phyloP scores from a whole-genome alignment of 92 coral and sea anemone species.

The Montipora capitata region DNA sequence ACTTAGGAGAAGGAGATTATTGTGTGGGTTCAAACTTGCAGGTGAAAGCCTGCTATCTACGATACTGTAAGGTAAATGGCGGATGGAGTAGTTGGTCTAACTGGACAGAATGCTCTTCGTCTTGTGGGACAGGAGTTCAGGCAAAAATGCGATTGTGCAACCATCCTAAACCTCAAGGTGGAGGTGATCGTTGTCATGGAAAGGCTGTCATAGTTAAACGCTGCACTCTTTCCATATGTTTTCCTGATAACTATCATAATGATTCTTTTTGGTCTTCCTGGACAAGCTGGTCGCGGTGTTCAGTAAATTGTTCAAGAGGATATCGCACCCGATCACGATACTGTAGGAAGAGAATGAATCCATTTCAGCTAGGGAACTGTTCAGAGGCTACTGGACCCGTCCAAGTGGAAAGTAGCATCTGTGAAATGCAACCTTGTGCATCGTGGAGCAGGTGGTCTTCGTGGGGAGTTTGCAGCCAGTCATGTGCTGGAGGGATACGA shows the following conservation, averaged over 20 bases:
- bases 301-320: constrained; percentile 86
- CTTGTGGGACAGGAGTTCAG: constrained; percentile 86
- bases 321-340: constrained; percentile 88
- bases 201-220: constrained; percentile 49
- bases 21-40: constrained; percentile 70
- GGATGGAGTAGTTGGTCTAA: constrained; percentile 84
- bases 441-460: constrained; percentile 94
- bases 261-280: constrained; percentile 93
- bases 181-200: constrained; percentile 79
- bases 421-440: constrained; percentile 83
- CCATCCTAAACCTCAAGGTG: constrained; percentile 71
- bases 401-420: constrained; percentile 71
- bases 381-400: constrained; percentile 63
- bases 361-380: constrained; percentile 69
- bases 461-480: constrained; percentile 89
- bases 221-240: constrained; percentile 62
- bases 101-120: constrained; percentile 85
- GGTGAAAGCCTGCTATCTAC: constrained; percentile 56
- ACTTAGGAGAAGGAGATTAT: constrained; percentile 35
- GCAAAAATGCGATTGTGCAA: constrained; percentile 72
- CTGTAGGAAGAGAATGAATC: constrained; percentile 59
- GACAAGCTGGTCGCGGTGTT: constrained; percentile 91
- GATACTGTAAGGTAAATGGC: constrained; percentile 66
- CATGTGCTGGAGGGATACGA: constrained; percentile 83
- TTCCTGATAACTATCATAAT: constrained; percentile 30